These are phyloP conservation scores for Bactericera cockerelli DNA, from an alignment of 1,140 invertebrate species.

Conservation along the genomic window DNA sequence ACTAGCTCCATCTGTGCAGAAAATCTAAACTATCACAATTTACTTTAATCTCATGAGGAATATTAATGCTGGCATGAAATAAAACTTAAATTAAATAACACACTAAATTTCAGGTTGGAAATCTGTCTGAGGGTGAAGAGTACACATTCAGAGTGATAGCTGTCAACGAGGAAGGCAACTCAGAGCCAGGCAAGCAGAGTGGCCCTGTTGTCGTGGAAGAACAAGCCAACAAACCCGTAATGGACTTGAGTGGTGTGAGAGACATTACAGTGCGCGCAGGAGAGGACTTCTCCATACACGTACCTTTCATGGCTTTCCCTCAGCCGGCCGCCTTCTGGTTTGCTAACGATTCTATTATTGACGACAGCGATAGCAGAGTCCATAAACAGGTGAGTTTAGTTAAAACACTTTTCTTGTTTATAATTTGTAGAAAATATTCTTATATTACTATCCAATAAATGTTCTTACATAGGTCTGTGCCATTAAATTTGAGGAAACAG, in stretches of 20 bases:
- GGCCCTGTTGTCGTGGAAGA: constrained; percentile 74
- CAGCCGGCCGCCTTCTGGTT: constrained; percentile 89
- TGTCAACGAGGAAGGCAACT: constrained; percentile 86
- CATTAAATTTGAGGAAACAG: no score
- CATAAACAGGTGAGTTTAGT: constrained; percentile 43
- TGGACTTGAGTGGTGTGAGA: constrained; percentile 79
- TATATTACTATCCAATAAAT: not conserved
- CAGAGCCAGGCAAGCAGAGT: constrained; percentile 81
- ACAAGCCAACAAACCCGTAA: constrained; percentile 88
- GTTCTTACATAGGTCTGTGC: not conserved
- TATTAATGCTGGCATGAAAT: not conserved
- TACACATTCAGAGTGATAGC: constrained; percentile 93
- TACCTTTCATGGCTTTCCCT: constrained; percentile 89
- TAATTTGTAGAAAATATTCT: not conserved
- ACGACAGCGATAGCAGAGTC: constrained; percentile 53
- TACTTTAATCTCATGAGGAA: not conserved
- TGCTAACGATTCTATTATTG: constrained; percentile 63
- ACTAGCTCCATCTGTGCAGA: no score
- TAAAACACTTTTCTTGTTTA: no score
- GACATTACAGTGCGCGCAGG: constrained; percentile 95
- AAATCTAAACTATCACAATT: not conserved
- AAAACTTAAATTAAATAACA: no score
- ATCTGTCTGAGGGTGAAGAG: constrained; percentile 82
- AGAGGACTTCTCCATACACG: constrained; percentile 90
- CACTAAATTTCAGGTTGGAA: constrained; percentile 49